Evolutionary conservation across 1,140 invertebrate species (phyloP).

Genomic region (Bombus breviceps): DNA sequence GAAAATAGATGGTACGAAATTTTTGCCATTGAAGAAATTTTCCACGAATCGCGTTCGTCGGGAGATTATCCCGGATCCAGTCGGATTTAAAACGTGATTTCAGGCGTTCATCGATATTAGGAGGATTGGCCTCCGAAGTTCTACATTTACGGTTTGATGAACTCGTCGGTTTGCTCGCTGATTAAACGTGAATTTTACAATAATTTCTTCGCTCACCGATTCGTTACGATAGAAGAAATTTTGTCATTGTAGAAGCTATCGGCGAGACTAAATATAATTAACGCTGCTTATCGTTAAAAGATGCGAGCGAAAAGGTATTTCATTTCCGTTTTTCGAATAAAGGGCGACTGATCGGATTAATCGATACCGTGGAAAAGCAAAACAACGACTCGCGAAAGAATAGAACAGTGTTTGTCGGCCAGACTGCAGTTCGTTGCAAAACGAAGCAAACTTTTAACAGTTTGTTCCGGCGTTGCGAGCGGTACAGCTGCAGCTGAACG

Average conservation of each 20-base stretch:
- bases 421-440: conserved; percentile 11
- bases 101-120: not conserved
- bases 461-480: conserved; percentile 17
- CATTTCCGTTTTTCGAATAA: not conserved
- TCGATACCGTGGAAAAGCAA: conserved; percentile 1
- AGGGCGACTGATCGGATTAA: conserved; percentile 3
- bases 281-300: not conserved
- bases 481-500: conserved; percentile 40
- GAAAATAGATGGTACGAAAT: not conserved
- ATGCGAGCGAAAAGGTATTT: not conserved
- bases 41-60: not conserved
- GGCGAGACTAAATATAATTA: not conserved
- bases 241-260: not conserved
- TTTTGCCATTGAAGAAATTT: not conserved
- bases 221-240: not conserved
- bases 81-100: not conserved
- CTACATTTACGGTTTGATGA: not conserved
- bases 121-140: not conserved
- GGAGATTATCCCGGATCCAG: not conserved
- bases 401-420: not conserved
- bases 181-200: not conserved
- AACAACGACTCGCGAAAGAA: not conserved
- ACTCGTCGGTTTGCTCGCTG: not conserved
- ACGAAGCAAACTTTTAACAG: conserved; percentile 47
- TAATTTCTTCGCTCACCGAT: not conserved